phyloP scores from a whole-genome alignment of 2,888 invertebrate species.

The Leptopilina syphax region DNA sequence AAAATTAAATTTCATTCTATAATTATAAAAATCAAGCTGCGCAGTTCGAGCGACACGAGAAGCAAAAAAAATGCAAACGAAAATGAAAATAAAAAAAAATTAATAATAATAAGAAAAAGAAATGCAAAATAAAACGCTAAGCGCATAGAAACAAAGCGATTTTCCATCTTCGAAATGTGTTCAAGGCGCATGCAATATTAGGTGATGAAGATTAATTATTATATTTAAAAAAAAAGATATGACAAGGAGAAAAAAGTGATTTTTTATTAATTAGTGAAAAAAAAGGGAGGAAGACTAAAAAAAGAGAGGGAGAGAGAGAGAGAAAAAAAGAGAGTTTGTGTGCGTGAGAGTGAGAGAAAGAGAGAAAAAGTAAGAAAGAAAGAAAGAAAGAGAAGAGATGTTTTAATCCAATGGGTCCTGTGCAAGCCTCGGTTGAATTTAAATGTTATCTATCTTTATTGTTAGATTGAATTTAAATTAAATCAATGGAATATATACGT shows the following conservation, averaged over 20 bases:
- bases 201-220: slow-evolving; percentile 64
- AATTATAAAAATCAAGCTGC: slow-evolving; percentile 48
- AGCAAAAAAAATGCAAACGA: slow-evolving; percentile 15
- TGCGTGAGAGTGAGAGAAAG: not conserved
- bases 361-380: slow-evolving; percentile 16
- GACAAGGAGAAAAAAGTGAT: slow-evolving; percentile 43
- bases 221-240: slow-evolving; percentile 55
- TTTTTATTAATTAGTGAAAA: slow-evolving; percentile 32
- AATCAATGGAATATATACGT: slow-evolving; percentile 56
- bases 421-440: slow-evolving; percentile 72
- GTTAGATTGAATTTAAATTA: slow-evolving; percentile 67
- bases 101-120: slow-evolving; percentile 7
- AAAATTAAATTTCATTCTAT: slow-evolving; percentile 37
- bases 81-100: slow-evolving; percentile 16
- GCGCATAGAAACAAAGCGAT: slow-evolving; percentile 48
- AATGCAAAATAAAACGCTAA: slow-evolving; percentile 38
- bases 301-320: not conserved
- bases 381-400: slow-evolving; percentile 54
- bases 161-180: slow-evolving; percentile 68
- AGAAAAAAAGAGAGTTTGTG: not conserved
- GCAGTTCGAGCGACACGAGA: slow-evolving; percentile 45
- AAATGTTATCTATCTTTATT: slow-evolving; percentile 64
- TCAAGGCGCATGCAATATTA: slow-evolving; percentile 72
- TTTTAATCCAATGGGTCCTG: slow-evolving; percentile 71
- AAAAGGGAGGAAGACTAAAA: slow-evolving; percentile 34